Evolutionary conservation across 1,140 invertebrate species (phyloP), one percentile per base, ranked within the genome.

Genomic region (Drosophila asahinai): DNA sequence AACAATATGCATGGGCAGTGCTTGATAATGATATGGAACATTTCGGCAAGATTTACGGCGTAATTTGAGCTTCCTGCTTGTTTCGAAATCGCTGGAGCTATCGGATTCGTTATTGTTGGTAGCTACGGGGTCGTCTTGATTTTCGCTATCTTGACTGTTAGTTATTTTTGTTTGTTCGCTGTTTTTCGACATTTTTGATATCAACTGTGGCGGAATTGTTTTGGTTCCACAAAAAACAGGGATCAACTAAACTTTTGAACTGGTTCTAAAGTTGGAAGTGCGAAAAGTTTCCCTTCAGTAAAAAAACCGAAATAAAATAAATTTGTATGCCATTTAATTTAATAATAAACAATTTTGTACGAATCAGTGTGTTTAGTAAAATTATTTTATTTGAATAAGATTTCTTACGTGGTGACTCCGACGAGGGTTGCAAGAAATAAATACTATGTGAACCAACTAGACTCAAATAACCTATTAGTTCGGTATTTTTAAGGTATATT

Each of bases 1-100:
- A 19, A 70, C 47, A 54, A 81, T 43, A 1, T 42, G 19, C 33
- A 90, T 33, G n/a, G 86, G 86, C 9, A 89, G 38, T 11, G 86
- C 45, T 49, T 70, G 68, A 42, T 72, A 89, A 11, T 66, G 64
- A 38, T 58, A 90, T 48, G 43, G 45, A 7, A 45, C 47, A 8
- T 33, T 72, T 59, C 61, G 62, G 25, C 19, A 5, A 2, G 51
- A 63, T 76, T 45, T 89, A 11, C 74, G 81, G 22, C 70, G 70
- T 47, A 81, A 15, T 48, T 70, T 84, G 9, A 36, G 52, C 30
- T 77, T 79, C 8, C 77, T 75, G 15, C 45, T 47, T 17, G 55
- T 70, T 57, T 84, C 60, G 5, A 77, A 43, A 4, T 84, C 84
- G 48, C 66, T 79, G 12, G 66, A 70, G 12, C 68, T 75, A 33